phyloP scores from a whole-genome alignment of 2,888 invertebrate genomes.

The Sinopyrophorus schimmeli region DNA sequence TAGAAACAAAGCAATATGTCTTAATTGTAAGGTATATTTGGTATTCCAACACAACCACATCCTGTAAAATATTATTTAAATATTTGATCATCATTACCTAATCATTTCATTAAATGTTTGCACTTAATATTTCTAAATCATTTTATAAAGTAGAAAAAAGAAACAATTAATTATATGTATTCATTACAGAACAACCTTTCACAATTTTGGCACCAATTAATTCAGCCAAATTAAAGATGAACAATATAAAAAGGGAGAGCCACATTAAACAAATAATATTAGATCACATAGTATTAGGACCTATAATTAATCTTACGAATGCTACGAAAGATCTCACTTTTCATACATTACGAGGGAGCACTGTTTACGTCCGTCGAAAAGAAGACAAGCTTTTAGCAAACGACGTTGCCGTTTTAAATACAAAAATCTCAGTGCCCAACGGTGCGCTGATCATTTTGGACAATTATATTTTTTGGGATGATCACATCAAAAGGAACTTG shows the following conservation, averaged over 20 bases:
- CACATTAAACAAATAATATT: conserved; percentile 60
- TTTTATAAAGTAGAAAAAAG: too few species aligned
- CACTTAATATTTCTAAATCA: too few species aligned
- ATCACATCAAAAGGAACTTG: conserved; percentile 37
- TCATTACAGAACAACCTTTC: conserved; percentile 63
- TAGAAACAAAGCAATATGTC: too few species aligned
- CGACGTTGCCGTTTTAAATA: conserved; percentile 53
- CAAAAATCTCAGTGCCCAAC: conserved; percentile 52
- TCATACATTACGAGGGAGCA: conserved; percentile 56
- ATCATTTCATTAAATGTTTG: too few species aligned
- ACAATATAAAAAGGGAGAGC: conserved; percentile 16
- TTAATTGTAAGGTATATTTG: too few species aligned
- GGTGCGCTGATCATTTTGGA: conserved; percentile 55
- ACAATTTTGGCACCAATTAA: conserved; percentile 64
- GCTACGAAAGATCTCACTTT: conserved; percentile 56
- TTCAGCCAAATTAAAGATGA: conserved; percentile 55
- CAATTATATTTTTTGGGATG: conserved; percentile 56
- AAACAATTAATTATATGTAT: too few species aligned
- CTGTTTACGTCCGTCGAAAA: conserved; percentile 48
- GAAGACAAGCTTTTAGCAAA: conserved; percentile 53
- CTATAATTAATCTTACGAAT: conserved; percentile 58
- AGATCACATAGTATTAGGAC: conserved; percentile 64
- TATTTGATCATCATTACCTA: too few species aligned
- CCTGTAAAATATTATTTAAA: too few species aligned
- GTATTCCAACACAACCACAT: too few species aligned